Conservation (phyloP, 2,113 vertebrate species). For the Cyanoderma ruficeps region DNA sequence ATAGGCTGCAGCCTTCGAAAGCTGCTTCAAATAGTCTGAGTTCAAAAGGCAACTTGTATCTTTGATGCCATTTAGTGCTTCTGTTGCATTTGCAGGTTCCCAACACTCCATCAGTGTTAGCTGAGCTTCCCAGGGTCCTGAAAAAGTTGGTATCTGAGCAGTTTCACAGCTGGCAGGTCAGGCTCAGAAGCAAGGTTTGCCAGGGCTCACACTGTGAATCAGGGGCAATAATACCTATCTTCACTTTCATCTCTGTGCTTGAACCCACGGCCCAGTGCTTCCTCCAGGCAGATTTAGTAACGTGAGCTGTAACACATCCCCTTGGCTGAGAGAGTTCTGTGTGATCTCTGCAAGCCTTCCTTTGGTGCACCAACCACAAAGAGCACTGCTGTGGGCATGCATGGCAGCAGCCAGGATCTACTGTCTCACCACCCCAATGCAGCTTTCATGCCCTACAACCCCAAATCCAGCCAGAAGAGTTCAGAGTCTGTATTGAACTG, state of each 20-base stretch:
- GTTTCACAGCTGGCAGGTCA: background rate
- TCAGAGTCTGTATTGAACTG: background rate
- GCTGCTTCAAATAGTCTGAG: background rate
- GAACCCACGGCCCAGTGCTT: background rate
- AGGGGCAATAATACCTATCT: background rate
- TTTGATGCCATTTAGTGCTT: background rate
- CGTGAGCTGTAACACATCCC: background rate
- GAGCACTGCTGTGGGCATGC: background rate
- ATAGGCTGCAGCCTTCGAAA: background rate
- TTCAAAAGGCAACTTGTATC: background rate
- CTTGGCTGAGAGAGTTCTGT: background rate
- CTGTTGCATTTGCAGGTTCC: background rate
- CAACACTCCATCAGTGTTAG: background rate
- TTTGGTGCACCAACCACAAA: background rate
- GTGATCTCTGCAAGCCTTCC: conserved; percentile 28
- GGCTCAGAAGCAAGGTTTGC: background rate
- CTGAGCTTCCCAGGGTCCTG: background rate
- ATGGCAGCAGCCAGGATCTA: background rate
- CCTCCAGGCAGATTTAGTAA: conserved; percentile 19
- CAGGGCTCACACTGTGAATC: background rate
- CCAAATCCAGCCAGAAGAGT: background rate
- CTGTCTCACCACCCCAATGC: background rate
- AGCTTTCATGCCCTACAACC: background rate
- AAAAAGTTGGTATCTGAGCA: background rate
- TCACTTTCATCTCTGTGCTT: conserved; percentile 21